Evolutionary conservation across 2,797 vertebrate species (phyloP).

Genomic region (Xenops minutus): DNA sequence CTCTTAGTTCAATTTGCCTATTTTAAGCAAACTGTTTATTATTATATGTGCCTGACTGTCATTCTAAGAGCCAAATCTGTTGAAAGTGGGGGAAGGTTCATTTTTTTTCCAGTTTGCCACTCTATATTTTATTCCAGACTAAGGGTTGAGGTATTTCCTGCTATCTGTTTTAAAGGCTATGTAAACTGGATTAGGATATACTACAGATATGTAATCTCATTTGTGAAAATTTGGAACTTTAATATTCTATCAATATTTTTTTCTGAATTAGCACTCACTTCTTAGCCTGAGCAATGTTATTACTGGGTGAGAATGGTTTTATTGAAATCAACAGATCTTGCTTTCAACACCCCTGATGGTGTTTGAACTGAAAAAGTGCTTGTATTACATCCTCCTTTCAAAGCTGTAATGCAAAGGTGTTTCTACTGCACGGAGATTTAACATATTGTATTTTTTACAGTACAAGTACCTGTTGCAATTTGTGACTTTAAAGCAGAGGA

Average conservation of each 20-base stretch:
- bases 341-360: not conserved
- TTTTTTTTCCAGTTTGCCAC: not conserved
- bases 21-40: not conserved
- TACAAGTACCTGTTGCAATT: not conserved
- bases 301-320: not conserved
- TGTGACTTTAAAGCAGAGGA: not conserved
- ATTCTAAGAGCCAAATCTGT: not conserved
- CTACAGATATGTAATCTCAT: not conserved
- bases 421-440: not conserved
- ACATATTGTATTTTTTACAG: not conserved
- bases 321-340: not conserved
- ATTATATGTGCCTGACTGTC: not conserved
- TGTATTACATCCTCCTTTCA: not conserved
- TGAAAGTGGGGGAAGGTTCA: not conserved
- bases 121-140: not conserved
- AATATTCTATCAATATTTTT: not conserved
- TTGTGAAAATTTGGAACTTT: not conserved
- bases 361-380: not conserved
- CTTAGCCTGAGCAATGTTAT: not conserved
- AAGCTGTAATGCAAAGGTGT: not conserved
- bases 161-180: not conserved
- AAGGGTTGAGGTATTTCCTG: not conserved
- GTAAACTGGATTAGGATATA: not conserved
- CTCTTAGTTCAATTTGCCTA: not conserved
- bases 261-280: not conserved